phyloP scores from a whole-genome alignment of 2,888 invertebrate species.

The Stictocephala bisonia region DNA sequence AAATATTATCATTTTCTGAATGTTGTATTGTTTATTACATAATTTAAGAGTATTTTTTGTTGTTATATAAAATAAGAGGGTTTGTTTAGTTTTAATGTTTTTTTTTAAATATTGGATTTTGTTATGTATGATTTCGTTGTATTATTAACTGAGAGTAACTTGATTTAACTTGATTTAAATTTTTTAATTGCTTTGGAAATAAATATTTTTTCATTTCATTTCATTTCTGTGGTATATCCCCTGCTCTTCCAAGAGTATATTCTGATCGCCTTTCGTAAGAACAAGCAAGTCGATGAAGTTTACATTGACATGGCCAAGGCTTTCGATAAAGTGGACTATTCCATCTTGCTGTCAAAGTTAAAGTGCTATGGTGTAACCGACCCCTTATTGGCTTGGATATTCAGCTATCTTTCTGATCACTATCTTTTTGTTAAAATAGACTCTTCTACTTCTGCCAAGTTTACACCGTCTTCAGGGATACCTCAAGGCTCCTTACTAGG shows the following conservation, averaged over 20 bases:
- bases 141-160: too few relatives aligned
- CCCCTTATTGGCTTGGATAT: constrained; percentile 2
- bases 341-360: background rate
- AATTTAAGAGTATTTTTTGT: too few relatives aligned
- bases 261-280: background rate
- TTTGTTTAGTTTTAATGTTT: too few relatives aligned
- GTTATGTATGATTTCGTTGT: too few relatives aligned
- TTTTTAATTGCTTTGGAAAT: too few relatives aligned
- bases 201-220: too few relatives aligned
- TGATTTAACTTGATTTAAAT: too few relatives aligned
- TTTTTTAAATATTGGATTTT: too few relatives aligned
- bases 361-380: background rate
- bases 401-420: background rate
- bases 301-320: constrained; percentile 17
- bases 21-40: too few relatives aligned
- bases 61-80: too few relatives aligned
- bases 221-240: too few relatives aligned
- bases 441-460: background rate
- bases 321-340: constrained; percentile 10
- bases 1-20: too few relatives aligned
- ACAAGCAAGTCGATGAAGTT: constrained; percentile 7
- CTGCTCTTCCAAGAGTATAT: constrained; percentile 20
- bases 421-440: constrained; percentile 1
- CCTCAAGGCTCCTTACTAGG: constrained; percentile 2
- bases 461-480: constrained; percentile 1